Conservation (phyloP, 2,797 vertebrate species). For the Oreonectes daqikongensis region DNA sequence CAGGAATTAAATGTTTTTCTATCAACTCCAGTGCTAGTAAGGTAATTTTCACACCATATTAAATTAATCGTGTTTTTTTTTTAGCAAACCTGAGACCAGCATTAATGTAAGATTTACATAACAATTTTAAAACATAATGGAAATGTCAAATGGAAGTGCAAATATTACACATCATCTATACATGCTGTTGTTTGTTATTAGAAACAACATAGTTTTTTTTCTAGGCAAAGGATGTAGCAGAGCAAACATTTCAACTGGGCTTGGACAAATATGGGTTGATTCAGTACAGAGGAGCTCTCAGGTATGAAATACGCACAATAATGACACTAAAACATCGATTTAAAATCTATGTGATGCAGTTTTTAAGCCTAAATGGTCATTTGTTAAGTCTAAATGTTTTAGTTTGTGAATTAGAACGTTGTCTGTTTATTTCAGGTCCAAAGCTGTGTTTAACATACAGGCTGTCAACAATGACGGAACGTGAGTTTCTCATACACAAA, state of each 20-base stretch:
- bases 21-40: conserved; percentile 83
- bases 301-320: conserved; percentile 69
- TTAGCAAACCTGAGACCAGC: neutral
- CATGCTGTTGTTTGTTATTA: neutral
- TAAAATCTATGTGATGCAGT: too few relatives aligned
- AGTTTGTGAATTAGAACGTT: neutral
- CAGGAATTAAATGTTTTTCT: conserved; percentile 91
- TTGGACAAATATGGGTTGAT: conserved; percentile 79
- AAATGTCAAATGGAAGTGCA: too few relatives aligned
- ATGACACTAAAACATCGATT: neutral
- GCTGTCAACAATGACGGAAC: conserved; percentile 91
- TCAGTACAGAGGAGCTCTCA: conserved; percentile 81
- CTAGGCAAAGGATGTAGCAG: conserved; percentile 89
- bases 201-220: conserved; percentile 43
- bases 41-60: conserved; percentile 69
- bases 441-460: conserved; percentile 86
- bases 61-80: neutral
- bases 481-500: conserved; percentile 69
- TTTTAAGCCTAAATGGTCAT: too few relatives aligned
- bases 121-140: neutral
- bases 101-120: conserved; percentile 6
- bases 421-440: conserved; percentile 76
- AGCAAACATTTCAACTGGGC: conserved; percentile 78
- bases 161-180: too few relatives aligned
- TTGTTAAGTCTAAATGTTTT: neutral